Conservation (phyloP, 2,797 vertebrate species). For the Brachymystax lenok region DNA sequence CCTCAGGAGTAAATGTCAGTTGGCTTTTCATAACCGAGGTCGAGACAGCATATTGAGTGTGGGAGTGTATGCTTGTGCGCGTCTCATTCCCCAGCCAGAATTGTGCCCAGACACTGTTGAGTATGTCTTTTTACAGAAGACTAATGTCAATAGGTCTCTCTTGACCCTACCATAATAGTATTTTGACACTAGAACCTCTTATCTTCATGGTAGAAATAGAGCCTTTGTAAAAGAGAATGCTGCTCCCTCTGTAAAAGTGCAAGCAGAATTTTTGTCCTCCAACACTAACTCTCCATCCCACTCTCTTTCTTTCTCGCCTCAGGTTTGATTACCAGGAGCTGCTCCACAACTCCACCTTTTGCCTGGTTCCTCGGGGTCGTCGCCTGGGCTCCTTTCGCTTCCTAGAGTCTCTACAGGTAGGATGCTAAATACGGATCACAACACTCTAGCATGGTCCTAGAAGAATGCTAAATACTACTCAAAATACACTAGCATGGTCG, state of each 20-base stretch:
- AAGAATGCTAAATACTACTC: no score
- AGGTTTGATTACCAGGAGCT: constrained; percentile 87
- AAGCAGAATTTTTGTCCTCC: neutral
- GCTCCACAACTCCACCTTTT: constrained; percentile 93
- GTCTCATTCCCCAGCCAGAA: neutral
- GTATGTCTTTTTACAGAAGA: neutral
- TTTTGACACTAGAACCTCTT: neutral
- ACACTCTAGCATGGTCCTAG: no score
- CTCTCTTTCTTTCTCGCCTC: neutral
- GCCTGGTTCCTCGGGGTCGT: constrained; percentile 86
- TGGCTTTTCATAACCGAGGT: no score
- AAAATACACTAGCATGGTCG: no score
- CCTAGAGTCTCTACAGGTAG: constrained; percentile 92
- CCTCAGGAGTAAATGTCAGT: no score
- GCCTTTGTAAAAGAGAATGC: neutral
- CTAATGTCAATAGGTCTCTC: neutral
- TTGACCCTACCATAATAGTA: neutral
- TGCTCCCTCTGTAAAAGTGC: no score
- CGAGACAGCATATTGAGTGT: neutral
- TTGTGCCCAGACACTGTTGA: neutral
- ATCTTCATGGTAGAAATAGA: neutral
- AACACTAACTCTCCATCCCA: constrained; percentile 61
- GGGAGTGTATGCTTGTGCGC: neutral
- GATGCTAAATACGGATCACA: no score
- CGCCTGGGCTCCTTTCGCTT: constrained; percentile 85